Conservation (phyloP, 2,888 invertebrate species). For the Odontothrips loti region DNA sequence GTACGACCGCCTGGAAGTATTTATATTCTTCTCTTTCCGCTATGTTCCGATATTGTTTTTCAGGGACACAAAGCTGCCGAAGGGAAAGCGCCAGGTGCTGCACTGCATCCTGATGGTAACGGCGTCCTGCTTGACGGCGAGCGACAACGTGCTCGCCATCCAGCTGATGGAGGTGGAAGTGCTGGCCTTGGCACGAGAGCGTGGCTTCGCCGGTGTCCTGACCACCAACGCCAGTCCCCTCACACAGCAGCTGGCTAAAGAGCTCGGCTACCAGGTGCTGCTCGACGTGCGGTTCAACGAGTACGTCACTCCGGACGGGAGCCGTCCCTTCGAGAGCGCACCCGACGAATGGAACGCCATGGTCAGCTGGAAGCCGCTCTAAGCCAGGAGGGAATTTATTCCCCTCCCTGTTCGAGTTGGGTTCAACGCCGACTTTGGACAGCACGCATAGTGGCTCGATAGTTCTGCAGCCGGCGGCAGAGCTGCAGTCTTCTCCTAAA, state of each 20-base stretch:
- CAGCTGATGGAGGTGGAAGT: slow-evolving; percentile 73
- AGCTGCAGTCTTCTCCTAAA: no score
- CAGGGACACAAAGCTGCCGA: slow-evolving; percentile 52
- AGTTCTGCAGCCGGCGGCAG: no score
- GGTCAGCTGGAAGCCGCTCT: slow-evolving; percentile 69
- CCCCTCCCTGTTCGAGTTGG: no score
- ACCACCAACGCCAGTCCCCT: slow-evolving; percentile 84
- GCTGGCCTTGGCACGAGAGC: slow-evolving; percentile 59
- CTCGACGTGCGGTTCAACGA: slow-evolving; percentile 76
- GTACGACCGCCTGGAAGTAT: no score
- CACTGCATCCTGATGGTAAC: slow-evolving; percentile 90
- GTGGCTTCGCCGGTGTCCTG: slow-evolving; percentile 68
- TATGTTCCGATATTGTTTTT: no score
- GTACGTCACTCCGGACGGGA: slow-evolving; percentile 66
- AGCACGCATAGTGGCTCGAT: no score
- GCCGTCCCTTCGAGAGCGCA: slow-evolving; percentile 68
- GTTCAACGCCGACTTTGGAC: no score
- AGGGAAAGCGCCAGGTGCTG: slow-evolving; percentile 63
- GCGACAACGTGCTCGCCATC: slow-evolving; percentile 75
- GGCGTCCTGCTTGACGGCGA: slow-evolving; percentile 57
- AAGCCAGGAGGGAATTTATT: no score
- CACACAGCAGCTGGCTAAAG: slow-evolving; percentile 80
- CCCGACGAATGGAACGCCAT: slow-evolving; percentile 71
- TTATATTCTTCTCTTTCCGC: no score
- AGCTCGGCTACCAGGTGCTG: slow-evolving; percentile 71